Base-by-base conservation (phyloP, 2,797 vertebrate genomes). In the Mormyrops boulengeri region DNA sequence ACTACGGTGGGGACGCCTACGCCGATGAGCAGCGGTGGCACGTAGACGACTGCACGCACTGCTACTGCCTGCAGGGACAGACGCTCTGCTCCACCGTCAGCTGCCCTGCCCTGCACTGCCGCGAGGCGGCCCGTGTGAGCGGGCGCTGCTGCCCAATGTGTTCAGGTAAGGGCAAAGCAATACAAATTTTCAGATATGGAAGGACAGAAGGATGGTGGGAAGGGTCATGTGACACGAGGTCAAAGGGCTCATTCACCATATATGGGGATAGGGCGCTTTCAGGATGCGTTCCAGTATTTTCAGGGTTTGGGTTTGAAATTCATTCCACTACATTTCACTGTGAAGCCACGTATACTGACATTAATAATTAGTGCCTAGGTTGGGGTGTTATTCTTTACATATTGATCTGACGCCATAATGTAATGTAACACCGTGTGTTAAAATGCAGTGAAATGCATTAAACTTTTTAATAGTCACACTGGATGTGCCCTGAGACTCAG, bases 51-150 rank as follows among this genome's bases (percentile, higher is more conserved):
- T 97, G 96, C 92, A 97, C 96, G 0, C 96, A 96, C 92, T 97
- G 96, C 93, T 97, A 97, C 93, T 97, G 96, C 92, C 94, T 97
- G 89, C 96, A 97, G 92, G 96, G 96, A 22, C 96, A 97, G 94
- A 97, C 96, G 0, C 96, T 97, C 89, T 97, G 96, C 92, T 97
- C 96, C 0, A 97, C 96, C 0, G 96, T 96, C 93, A 97, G 96
- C 94, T 97, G 96, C 91, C 96, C 96, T 0, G 93, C 96, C 0
- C 95, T 96, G 88, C 96, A 96, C 44, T 97, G 96, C 49, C 90
- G 93, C 0, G 94, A 96, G 55, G 96, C 96, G 90, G 95, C 96
- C 93, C 96, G 96, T 0, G 95, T 96, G 89, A 96, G 96, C 90
- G 96, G 96, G 77, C 96, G 96, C 89, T 97, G 96, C 93, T 97